phyloP scores from a whole-genome alignment of 2,113 vertebrate species.

The Calonectris borealis region DNA sequence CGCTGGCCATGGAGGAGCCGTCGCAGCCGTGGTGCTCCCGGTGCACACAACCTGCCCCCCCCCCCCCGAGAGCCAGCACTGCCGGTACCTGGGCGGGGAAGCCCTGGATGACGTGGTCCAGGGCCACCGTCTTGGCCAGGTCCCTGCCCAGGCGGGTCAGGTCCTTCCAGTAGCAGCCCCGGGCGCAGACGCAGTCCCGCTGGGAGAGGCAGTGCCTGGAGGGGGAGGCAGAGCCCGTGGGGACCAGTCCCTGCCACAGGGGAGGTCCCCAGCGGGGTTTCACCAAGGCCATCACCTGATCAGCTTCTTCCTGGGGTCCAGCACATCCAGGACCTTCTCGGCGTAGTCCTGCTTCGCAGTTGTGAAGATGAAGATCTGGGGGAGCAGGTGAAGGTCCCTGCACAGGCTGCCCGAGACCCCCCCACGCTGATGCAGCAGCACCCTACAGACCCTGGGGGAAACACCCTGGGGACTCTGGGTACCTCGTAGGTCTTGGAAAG shows the following conservation, averaged over 20 bases:
- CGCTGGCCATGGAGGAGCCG: rapidly evolving
- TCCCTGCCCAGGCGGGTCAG: constrained; percentile 76
- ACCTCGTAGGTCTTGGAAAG: constrained; percentile 83
- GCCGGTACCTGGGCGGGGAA: constrained; percentile 76
- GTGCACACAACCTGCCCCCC: rapidly evolving
- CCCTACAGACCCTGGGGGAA: background rate
- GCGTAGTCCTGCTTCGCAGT: constrained; percentile 82
- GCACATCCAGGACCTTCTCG: constrained; percentile 79
- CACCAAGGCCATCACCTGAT: constrained; percentile 71
- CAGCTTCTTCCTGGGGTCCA: constrained; percentile 81
- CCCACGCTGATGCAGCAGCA: rapidly evolving
- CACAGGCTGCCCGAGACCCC: rapidly evolving
- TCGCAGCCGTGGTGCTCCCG: rapidly evolving
- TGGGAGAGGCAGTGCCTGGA: constrained; percentile 79
- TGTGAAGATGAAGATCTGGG: constrained; percentile 82
- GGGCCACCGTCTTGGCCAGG: constrained; percentile 76
- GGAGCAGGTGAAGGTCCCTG: background rate
- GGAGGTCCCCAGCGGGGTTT: rapidly evolving
- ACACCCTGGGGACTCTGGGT: rapidly evolving
- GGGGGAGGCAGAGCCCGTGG: background rate
- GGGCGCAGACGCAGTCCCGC: constrained; percentile 78
- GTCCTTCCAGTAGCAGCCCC: constrained; percentile 85
- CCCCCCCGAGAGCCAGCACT: rapidly evolving
- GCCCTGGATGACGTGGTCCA: constrained; percentile 79
- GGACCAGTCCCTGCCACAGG: rapidly evolving